Evolutionary conservation across 2,113 vertebrate genomes (phyloP).

Genomic region (Nesogale talazaci): DNA sequence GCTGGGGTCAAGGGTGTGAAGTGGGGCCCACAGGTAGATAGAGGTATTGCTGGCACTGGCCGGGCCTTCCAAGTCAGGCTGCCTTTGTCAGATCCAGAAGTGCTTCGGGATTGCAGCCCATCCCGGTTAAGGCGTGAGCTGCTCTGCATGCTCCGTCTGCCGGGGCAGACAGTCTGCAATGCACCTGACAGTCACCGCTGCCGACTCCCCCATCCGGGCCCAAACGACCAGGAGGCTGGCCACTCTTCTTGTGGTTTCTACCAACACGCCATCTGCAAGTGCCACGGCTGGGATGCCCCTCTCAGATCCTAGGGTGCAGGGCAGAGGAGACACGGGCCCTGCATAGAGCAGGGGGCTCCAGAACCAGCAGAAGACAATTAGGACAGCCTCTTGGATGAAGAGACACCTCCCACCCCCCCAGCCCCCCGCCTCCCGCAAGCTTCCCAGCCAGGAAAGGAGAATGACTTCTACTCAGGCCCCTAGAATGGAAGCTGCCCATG

Average conservation of each 20-base stretch:
- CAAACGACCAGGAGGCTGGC: not conserved
- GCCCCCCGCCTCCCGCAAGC: too few relatives aligned
- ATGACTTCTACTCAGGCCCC: not conserved
- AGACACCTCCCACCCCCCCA: too few relatives aligned
- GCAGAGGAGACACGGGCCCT: not conserved
- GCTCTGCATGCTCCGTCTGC: not conserved
- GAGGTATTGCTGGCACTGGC: too few relatives aligned
- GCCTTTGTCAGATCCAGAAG: not conserved
- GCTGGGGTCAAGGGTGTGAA: not conserved
- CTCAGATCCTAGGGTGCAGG: not conserved
- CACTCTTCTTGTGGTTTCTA: not conserved
- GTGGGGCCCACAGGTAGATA: not conserved
- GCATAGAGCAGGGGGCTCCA: not conserved
- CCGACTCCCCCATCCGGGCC: not conserved
- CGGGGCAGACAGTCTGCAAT: not conserved
- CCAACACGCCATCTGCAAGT: accelerated
- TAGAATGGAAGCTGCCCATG: not conserved
- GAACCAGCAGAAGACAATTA: not conserved
- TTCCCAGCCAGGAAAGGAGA: not conserved
- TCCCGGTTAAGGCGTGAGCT: not conserved
- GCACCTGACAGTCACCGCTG: not conserved
- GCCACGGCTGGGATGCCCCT: not conserved
- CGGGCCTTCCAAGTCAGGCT: not conserved
- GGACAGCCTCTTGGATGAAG: not conserved
- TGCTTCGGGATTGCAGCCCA: not conserved